A percentile compares a stretch with the other conserved stretches of the same genome.
Conservation (phyloP, 2,888 invertebrate genomes). For the Caradrina kadenii region DNA sequence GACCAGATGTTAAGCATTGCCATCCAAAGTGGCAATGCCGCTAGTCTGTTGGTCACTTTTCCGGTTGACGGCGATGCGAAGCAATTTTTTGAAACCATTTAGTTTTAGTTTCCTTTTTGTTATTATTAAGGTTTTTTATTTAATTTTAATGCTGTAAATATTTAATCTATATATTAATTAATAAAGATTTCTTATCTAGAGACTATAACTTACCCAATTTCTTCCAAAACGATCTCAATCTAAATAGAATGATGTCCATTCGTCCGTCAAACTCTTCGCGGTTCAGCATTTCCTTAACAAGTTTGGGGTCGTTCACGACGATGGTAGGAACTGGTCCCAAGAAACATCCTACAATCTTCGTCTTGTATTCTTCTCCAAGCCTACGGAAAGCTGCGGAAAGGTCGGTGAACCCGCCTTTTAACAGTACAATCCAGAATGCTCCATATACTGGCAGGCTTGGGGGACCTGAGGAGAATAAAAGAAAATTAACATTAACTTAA, state of each 20-base stretch:
- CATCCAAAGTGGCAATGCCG: too few relatives aligned
- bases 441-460: conserved; percentile 92
- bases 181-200: too few relatives aligned
- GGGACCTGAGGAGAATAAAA: conserved; percentile 85
- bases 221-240: conserved; percentile 89
- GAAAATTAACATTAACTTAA: background rate
- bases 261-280: conserved; percentile 92
- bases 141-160: too few relatives aligned
- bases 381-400: conserved; percentile 86
- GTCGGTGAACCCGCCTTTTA: conserved; percentile 85
- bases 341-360: conserved; percentile 91
- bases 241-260: conserved; percentile 83
- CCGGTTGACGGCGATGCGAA: too few relatives aligned
- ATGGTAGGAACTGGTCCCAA: conserved; percentile 87
- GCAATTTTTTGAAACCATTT: too few relatives aligned
- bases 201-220: conserved; percentile 84
- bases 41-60: too few relatives aligned
- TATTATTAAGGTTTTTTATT: too few relatives aligned
- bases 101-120: too few relatives aligned
- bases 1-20: too few relatives aligned
- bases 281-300: conserved; percentile 90
- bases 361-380: conserved; percentile 90
- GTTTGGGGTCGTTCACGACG: conserved; percentile 88
- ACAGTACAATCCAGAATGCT: conserved; percentile 90
- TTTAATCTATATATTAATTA: too few relatives aligned